Evolutionary conservation across 1,140 invertebrate genomes (phyloP), one percentile per base, ranked within the genome.

Genomic region (Batillaria attramentaria): DNA sequence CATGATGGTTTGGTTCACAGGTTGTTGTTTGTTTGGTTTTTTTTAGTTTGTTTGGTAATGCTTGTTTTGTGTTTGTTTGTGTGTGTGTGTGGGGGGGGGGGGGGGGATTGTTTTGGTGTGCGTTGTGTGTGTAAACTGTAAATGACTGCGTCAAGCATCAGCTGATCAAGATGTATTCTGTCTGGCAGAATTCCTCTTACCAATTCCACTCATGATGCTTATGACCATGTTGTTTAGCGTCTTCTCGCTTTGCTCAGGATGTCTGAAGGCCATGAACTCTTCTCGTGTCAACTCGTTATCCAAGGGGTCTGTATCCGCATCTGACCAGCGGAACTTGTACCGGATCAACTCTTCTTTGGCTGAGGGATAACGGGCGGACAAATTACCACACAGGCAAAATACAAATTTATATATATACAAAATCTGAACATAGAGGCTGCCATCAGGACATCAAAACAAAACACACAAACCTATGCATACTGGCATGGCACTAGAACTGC

Each of bases 251-350:
- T 95, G 95, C 89, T 96, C 95, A 0, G 95, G 95, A 91, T 96
- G 95, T 13, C 94, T 93, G 85, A 96, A 96, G 13, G 94, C 93
- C 43, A 96, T 89, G 89, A 96, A 96, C 88, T 96, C 95, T 84
- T 95, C 94, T 3, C 95, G 91, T 4, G 94, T 94, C 6, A 96
- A 89, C 46, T 92, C 93, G 70, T 95, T 95, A 0, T 90, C 89
- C 57, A 79, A 79, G 6, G 95, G 94, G 88, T 95, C 94, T 37
- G 92, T 92, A 8, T 95, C 95, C 1, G 94, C 94, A 90, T 96
- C 95, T 24, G 93, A 93, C 95, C 95, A 96, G 28, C 94, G 92
- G 2, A 95, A 95, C 90, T 94, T 93, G 84, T 96, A 95, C 62
- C 94, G 90, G 91, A 95, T 94, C 84, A 96, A 94, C 82, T 93